Base-by-base conservation (phyloP, 2,888 invertebrate genomes). In the Melieria crassipennis region DNA sequence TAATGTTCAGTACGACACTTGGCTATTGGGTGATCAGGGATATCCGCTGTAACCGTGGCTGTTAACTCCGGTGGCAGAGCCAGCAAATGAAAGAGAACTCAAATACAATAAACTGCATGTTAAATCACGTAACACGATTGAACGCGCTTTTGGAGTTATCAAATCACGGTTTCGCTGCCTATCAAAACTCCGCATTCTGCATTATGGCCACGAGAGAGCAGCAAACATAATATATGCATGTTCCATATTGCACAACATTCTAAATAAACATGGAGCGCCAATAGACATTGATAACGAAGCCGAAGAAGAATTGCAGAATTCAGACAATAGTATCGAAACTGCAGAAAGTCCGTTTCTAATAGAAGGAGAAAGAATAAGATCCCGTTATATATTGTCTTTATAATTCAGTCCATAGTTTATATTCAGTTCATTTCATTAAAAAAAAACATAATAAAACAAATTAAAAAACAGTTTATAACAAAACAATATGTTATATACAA, bases 41-140 rank as follows among this genome's bases (percentile, higher is more conserved):
- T 72, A 72, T 66, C 69, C 69, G 10, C 47, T 72, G 45, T 69
- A 69, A 42, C 66, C 70, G 16, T 73, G 73, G 73, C 57, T 73
- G 13, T 57, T 73, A 50, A 73, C 70, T n/a, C 65, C 65, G 56
- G 43, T 70, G 1, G 45, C 48, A 47, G 57, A 67, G 61, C 47
- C 70, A n/a, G 42, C 56, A 43, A 58, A 9, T 30, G 46, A 3
- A 30, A n/a, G 30, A 4, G 50, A 73, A 46, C 42, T 48, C 9
- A 47, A 66, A 45, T 75, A 65, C 16, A 75, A 73, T 30, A 61
- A 58, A 7, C 6, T 75, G 2, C 75, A 75, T 45, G 52, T 65
- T 7, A 75, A 67, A 43, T 67, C 56, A 9, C 52, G 70, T 11
- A 73, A 71, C 43, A 55, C 56, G 7, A 57, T 70, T 5, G 61